phyloP scores from a whole-genome alignment of 2,888 invertebrate species.

The Sicus ferrugineus region DNA sequence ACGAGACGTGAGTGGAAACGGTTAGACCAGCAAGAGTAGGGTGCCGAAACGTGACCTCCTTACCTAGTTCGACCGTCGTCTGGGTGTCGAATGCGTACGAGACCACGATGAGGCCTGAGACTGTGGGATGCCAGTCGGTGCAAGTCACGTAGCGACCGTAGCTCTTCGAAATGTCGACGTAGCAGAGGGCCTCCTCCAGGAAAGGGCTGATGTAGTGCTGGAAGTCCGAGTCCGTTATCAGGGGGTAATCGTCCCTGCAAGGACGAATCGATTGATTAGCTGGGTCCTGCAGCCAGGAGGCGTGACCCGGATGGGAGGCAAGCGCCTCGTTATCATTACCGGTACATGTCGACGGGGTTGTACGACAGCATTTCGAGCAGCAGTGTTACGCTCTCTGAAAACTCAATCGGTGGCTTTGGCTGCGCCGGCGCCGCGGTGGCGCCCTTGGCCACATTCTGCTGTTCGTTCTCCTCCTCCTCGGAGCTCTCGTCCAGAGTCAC shows the following conservation, averaged over 20 bases:
- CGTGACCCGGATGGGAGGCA: background rate
- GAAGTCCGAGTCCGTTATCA: constrained; percentile 52
- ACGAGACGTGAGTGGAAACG: background rate
- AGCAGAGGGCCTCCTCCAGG: constrained; percentile 68
- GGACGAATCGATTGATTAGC: background rate
- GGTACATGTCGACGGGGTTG: constrained; percentile 64
- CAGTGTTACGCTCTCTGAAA: constrained; percentile 57
- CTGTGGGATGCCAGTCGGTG: constrained; percentile 75
- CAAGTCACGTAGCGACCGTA: constrained; percentile 73
- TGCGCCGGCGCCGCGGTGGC: constrained; percentile 36
- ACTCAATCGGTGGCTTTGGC: constrained; percentile 48
- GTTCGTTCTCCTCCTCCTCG: constrained; percentile 56
- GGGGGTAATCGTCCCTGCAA: constrained; percentile 59
- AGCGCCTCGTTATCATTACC: constrained; percentile 45
- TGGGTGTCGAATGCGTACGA: constrained; percentile 72
- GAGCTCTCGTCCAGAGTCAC: constrained; percentile 53
- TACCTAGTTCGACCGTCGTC: constrained; percentile 51
- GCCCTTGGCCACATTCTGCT: constrained; percentile 45
- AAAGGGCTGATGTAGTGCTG: constrained; percentile 55
- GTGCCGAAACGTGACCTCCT: constrained; percentile 44
- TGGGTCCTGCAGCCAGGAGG: background rate
- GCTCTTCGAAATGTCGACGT: constrained; percentile 72
- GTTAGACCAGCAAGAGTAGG: too few species aligned
- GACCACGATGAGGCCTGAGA: constrained; percentile 74
- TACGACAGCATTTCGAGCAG: constrained; percentile 61